Evolutionary conservation across 1,140 invertebrate genomes (phyloP), one percentile per base, ranked within the genome.

Genomic region (Xylocopa sonorina): DNA sequence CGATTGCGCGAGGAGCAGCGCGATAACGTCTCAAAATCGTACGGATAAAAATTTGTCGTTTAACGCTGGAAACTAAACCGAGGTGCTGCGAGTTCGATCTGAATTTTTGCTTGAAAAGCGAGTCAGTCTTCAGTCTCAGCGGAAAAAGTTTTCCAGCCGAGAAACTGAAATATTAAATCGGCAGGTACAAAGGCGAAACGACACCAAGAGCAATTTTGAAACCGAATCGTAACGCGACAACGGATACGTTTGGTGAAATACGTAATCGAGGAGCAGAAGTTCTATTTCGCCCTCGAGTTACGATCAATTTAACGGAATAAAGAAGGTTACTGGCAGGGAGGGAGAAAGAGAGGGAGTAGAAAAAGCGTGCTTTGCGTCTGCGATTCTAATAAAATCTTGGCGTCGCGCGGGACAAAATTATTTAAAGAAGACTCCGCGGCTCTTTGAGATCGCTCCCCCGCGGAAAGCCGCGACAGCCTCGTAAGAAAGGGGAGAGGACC

Each of bases 401-500:
- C 82, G 81, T n/a, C 38, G 63, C 67, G 10, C 48, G 32, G 55
- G 48, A 66, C 71, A 66, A 80, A 85, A 85, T 84, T 84, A 85
- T 85, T 84, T 85, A 76, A 85, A 71, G 53, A 34, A 51, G 68
- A 84, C 69, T 66, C n/a, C n/a, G n/a, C n/a, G n/a, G 41, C 64
- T 38, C 58, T 69, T 80, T 72, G 77, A 75, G 60, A 68, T 48
- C 16, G 41, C 53, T 51, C 50, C 68, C 27, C 24, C 18, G 18
- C 67, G 27, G 4, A 32, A 50, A 64, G 51, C 53, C 41, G 29
- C 50, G 21, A 27, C 21, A 43, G 53, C 48, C 63, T 75, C 82
- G 82, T 80, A 81, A 72, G 66, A 67, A 77, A 80, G 38, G 64
- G 76, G 51, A 80, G 32, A n/a, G n/a, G n/a, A n/a, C n/a, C n/a